Percentiles rank a stretch among this genome's conserved stretches.
Evolutionary conservation across 2,797 vertebrate genomes (phyloP).

Genomic region (Alcedo quadribrachys): DNA sequence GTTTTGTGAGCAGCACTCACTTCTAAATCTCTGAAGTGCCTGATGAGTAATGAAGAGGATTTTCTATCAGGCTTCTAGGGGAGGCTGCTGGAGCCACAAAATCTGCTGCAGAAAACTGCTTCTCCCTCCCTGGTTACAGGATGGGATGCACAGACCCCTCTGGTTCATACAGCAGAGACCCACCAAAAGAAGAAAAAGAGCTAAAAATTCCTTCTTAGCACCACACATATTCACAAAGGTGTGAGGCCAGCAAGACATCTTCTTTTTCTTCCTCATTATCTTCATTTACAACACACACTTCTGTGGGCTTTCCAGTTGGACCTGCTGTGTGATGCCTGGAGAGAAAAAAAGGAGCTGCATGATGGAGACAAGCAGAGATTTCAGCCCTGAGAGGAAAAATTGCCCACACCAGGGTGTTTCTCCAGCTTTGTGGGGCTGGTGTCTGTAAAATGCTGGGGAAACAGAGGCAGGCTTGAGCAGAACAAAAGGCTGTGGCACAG

Average conservation of each 20-base stretch:
- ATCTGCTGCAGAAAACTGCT: not conserved
- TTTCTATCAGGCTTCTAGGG: constrained; percentile 3
- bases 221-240: not conserved
- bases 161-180: not conserved
- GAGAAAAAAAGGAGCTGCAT: not conserved
- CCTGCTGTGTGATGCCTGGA: not conserved
- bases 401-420: not conserved
- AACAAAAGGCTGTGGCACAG: not conserved
- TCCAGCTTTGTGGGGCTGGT: not conserved
- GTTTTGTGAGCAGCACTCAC: not conserved
- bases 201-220: not conserved
- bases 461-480: not conserved
- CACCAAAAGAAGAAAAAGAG: not conserved
- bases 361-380: not conserved
- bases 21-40: not conserved
- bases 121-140: not conserved
- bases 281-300: not conserved
- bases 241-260: not conserved
- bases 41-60: constrained; percentile 24
- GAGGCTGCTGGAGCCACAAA: constrained; percentile 5
- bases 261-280: not conserved
- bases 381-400: not conserved
- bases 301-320: not conserved
- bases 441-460: not conserved
- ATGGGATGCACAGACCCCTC: not conserved